phyloP scores from a whole-genome alignment of 2,888 invertebrate species.

The Notocelia uddmanniana region DNA sequence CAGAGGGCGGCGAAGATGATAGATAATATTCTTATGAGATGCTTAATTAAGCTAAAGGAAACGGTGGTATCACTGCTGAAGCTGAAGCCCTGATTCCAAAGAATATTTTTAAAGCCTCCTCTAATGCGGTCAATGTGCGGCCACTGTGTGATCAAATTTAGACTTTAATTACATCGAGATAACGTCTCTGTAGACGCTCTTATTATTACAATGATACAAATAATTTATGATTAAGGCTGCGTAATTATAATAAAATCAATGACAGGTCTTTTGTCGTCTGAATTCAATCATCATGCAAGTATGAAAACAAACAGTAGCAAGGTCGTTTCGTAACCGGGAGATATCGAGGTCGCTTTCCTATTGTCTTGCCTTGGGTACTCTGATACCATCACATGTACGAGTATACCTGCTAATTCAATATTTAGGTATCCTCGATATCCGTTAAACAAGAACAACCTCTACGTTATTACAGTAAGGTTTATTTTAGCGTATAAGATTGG shows the following conservation, averaged over 20 bases:
- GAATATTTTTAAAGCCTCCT: not conserved
- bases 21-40: not conserved
- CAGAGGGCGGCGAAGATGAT: no score
- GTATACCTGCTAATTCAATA: constrained; percentile 22
- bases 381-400: constrained; percentile 34
- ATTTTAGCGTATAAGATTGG: not conserved
- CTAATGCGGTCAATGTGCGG: not conserved
- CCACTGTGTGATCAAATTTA: not conserved
- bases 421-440: constrained; percentile 5
- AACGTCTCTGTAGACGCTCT: not conserved
- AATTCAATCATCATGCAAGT: constrained; percentile 53
- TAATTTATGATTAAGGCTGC: not conserved
- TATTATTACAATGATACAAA: not conserved
- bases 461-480: not conserved
- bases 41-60: not conserved
- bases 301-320: constrained; percentile 57
- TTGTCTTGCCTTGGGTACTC: constrained; percentile 52
- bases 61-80: not conserved
- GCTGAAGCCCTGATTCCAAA: not conserved
- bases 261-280: constrained; percentile 27
- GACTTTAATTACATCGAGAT: not conserved
- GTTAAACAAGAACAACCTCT: not conserved
- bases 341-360: constrained; percentile 65
- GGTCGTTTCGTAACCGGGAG: constrained; percentile 55
- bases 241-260: constrained; percentile 24